Evolutionary conservation across 64 coral and sea anemone genomes (phyloP).

Genomic region (Montipora cactus): DNA sequence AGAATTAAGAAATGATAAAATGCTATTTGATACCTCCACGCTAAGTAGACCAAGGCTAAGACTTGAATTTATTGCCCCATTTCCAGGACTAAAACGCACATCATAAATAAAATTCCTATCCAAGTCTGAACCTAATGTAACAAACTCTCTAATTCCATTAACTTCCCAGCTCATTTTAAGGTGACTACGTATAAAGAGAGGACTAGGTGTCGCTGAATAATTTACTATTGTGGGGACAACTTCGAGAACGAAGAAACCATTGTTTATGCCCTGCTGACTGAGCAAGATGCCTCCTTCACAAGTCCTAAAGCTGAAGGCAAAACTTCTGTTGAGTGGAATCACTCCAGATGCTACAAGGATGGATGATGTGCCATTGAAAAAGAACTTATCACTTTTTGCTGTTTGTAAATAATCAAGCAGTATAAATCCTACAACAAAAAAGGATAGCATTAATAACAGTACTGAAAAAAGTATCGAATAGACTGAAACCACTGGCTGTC

Average conservation of each 20-base stretch:
- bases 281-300: conserved; percentile 75
- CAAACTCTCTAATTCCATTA: conserved; percentile 14
- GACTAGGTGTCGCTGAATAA: conserved; percentile 32
- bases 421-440: conserved; percentile 13
- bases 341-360: conserved; percentile 51
- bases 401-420: not conserved
- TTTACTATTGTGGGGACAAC: conserved; percentile 57
- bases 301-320: conserved; percentile 76
- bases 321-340: conserved; percentile 49
- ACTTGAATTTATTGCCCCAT: conserved; percentile 48
- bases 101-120: conserved; percentile 59
- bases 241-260: conserved; percentile 59
- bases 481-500: no score
- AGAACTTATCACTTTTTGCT: conserved; percentile 38
- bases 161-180: conserved; percentile 67
- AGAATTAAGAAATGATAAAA: conserved; percentile 33
- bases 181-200: conserved; percentile 57
- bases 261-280: conserved; percentile 52
- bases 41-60: conserved; percentile 20
- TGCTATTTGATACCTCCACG: conserved; percentile 45
- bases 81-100: conserved; percentile 66
- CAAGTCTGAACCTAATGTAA: conserved; percentile 66
- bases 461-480: not conserved
- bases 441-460: not conserved
- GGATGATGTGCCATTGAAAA: conserved; percentile 74